Evolutionary conservation across 2,113 vertebrate genomes (phyloP).

Genomic region (Gobius niger): DNA sequence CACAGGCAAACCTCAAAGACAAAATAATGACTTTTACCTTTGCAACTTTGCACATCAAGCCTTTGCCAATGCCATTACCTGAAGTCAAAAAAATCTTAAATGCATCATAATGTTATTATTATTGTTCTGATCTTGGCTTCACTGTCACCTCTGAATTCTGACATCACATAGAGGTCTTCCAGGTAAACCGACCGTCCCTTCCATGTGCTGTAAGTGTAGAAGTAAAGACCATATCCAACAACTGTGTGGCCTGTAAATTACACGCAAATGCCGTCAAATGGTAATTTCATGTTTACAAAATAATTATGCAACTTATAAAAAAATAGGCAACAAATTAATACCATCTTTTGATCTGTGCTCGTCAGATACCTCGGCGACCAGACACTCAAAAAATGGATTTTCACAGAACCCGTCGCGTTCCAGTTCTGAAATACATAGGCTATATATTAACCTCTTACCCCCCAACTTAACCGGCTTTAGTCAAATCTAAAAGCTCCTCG

Average conservation of each 20-base stretch:
- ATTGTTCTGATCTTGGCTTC: neutral
- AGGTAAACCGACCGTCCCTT: conserved; percentile 74
- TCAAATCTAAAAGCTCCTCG: too few relatives aligned
- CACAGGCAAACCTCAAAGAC: too few relatives aligned
- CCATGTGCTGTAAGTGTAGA: conserved; percentile 82
- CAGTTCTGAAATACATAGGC: conserved; percentile 73
- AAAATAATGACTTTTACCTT: conserved; percentile 67
- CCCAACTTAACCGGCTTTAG: too few relatives aligned
- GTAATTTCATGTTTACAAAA: neutral
- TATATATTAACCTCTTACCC: too few relatives aligned
- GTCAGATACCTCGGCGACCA: conserved; percentile 76
- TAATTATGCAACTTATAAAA: neutral
- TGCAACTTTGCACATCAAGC: conserved; percentile 74
- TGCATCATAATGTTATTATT: neutral
- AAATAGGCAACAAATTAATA: conserved; percentile 48
- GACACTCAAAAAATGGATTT: conserved; percentile 74
- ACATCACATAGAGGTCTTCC: conserved; percentile 88
- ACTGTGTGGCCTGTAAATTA: conserved; percentile 62
- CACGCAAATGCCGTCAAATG: too few relatives aligned
- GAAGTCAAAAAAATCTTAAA: neutral
- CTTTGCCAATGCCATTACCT: conserved; percentile 80
- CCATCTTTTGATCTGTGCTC: conserved; percentile 67
- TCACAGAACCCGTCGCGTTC: conserved; percentile 75
- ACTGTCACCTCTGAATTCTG: conserved; percentile 79
- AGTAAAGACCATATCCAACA: conserved; percentile 81